Percentiles rank a stretch among this genome's conserved stretches.
phyloP scores from a whole-genome alignment of 2,797 vertebrate genomes.

The Manis javanica region DNA sequence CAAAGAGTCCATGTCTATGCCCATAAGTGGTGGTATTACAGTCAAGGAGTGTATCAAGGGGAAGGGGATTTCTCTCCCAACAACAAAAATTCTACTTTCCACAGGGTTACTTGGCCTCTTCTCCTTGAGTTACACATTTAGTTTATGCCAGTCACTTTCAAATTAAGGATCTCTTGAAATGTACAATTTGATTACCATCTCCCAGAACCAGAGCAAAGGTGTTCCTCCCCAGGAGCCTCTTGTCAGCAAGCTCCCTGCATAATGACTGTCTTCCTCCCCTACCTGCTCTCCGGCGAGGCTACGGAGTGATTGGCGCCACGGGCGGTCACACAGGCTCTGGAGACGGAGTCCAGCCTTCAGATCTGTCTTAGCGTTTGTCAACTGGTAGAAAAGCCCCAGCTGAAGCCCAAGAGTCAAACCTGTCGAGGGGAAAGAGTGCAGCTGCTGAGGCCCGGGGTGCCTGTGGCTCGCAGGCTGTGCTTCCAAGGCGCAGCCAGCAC shows the following conservation, averaged over 20 bases:
- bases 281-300: background rate
- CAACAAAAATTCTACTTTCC: background rate
- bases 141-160: background rate
- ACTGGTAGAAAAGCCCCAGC: background rate
- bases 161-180: conserved; percentile 17
- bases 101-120: background rate
- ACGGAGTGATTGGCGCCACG: background rate
- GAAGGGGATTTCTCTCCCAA: background rate
- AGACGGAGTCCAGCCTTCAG: background rate
- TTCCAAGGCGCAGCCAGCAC: background rate
- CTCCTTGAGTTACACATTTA: background rate
- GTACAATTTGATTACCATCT: background rate
- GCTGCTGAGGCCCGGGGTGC: background rate
- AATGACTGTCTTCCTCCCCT: conserved; percentile 11
- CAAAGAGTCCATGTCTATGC: background rate
- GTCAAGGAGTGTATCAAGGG: background rate
- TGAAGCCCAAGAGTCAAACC: background rate
- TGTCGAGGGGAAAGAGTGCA: background rate
- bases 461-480: background rate
- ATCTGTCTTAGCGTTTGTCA: conserved; percentile 25
- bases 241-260: conserved; percentile 60
- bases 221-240: background rate
- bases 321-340: background rate
- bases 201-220: background rate
- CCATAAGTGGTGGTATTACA: background rate